phyloP scores from a whole-genome alignment of 2,888 invertebrate genomes.

The Torymus auratus region DNA sequence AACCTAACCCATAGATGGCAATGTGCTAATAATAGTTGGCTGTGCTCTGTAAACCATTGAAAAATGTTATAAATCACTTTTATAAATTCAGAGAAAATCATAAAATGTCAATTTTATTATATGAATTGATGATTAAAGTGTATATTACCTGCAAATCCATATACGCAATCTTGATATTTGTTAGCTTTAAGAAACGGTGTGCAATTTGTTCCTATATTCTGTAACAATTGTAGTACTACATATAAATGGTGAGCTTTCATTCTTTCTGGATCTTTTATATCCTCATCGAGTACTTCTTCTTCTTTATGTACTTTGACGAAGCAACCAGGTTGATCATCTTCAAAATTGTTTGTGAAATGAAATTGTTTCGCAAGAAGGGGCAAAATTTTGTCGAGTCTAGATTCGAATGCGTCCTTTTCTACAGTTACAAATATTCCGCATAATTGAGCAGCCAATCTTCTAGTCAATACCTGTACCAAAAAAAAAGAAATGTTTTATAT shows the following conservation, averaged over 20 bases:
- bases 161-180: constrained; percentile 78
- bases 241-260: constrained; percentile 86
- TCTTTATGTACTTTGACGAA: constrained; percentile 67
- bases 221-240: constrained; percentile 84
- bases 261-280: constrained; percentile 80
- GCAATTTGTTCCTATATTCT: constrained; percentile 83
- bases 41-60: constrained; percentile 80
- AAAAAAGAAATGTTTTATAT: constrained; percentile 56
- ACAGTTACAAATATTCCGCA: constrained; percentile 88
- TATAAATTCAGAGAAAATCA: constrained; percentile 21
- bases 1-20: constrained; percentile 93
- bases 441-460: constrained; percentile 87
- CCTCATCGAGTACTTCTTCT: constrained; percentile 46
- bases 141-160: constrained; percentile 68
- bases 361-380: constrained; percentile 79
- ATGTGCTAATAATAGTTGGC: constrained; percentile 85
- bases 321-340: constrained; percentile 69
- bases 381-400: constrained; percentile 81
- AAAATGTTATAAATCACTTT: constrained; percentile 8
- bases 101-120: not conserved
- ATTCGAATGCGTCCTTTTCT: constrained; percentile 85
- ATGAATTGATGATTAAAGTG: not conserved
- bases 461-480: constrained; percentile 80
- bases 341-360: constrained; percentile 59
- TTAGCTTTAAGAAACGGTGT: constrained; percentile 79